Percentiles rank a stretch among this genome's conserved stretches.
Evolutionary conservation across 2,113 vertebrate genomes (phyloP).

Genomic region (Arothron firmamentum): DNA sequence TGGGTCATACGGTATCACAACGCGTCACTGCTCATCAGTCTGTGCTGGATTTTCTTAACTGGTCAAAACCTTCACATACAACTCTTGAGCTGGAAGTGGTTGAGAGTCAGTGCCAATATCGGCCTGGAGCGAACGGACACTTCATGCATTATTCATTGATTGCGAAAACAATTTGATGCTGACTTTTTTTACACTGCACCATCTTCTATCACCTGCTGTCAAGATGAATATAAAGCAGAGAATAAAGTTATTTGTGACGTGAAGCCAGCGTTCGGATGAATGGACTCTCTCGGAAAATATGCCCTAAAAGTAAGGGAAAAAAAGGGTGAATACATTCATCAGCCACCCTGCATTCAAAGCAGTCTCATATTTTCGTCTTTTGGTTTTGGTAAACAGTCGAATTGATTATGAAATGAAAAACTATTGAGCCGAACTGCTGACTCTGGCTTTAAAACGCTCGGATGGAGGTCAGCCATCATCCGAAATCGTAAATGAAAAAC

Average conservation of each 20-base stretch:
- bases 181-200: slow-evolving; percentile 14
- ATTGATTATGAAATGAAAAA: slow-evolving; percentile 20
- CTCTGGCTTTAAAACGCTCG: slow-evolving; percentile 1
- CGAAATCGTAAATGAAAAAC: too few relatives aligned
- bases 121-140: slow-evolving; percentile 5
- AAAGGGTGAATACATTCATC: not conserved
- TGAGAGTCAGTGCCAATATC: not conserved
- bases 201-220: not conserved
- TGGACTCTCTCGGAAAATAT: too few relatives aligned
- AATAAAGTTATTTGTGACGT: not conserved
- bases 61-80: not conserved
- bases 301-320: slow-evolving; percentile 1
- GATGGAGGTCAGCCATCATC: too few relatives aligned
- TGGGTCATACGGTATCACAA: too few relatives aligned
- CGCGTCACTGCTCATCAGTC: too few relatives aligned
- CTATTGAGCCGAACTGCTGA: not conserved
- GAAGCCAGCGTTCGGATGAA: not conserved
- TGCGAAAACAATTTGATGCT: slow-evolving; percentile 27
- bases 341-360: too few relatives aligned
- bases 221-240: not conserved
- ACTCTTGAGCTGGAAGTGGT: not conserved
- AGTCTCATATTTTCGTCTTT: too few relatives aligned
- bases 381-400: slow-evolving; percentile 1
- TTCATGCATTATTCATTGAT: slow-evolving; percentile 30
- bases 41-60: too few relatives aligned